Evolutionary conservation across 2,888 invertebrate species (phyloP).

Genomic region (Hydroisotoma schaefferi): DNA sequence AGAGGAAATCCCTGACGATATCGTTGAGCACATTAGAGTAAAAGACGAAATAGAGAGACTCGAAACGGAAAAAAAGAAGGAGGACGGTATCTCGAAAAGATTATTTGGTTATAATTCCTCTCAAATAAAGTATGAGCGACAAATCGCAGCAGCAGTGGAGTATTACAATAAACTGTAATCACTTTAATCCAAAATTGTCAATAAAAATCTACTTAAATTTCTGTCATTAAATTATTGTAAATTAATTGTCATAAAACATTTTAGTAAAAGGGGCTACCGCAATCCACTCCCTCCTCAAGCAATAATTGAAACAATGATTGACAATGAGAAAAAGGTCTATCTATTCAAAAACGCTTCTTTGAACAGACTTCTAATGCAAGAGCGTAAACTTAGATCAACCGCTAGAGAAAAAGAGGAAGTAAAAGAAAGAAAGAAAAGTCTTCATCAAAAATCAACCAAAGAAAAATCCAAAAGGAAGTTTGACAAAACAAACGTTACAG

Average conservation of each 20-base stretch:
- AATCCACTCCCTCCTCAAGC: too few relatives aligned
- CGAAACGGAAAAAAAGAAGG: not conserved
- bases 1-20: conserved; percentile 13
- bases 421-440: too few relatives aligned
- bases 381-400: too few relatives aligned
- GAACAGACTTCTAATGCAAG: too few relatives aligned
- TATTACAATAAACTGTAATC: conserved; percentile 4
- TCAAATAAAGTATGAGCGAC: conserved; percentile 1
- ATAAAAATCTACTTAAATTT: not conserved
- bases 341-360: too few relatives aligned
- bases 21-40: conserved; percentile 4
- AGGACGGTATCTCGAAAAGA: not conserved
- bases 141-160: not conserved
- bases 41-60: conserved; percentile 1
- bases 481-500: conserved; percentile 19
- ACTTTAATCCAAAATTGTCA: too few relatives aligned
- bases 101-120: conserved; percentile 1
- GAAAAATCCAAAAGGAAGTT: conserved; percentile 6
- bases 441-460: too few relatives aligned
- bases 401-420: too few relatives aligned
- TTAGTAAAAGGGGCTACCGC: too few relatives aligned
- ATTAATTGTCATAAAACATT: too few relatives aligned
- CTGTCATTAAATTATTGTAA: not conserved
- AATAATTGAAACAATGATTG: too few relatives aligned
- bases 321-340: too few relatives aligned